phyloP scores from a whole-genome alignment of 2,797 vertebrate genomes.

The Cryptoprocta ferox region DNA sequence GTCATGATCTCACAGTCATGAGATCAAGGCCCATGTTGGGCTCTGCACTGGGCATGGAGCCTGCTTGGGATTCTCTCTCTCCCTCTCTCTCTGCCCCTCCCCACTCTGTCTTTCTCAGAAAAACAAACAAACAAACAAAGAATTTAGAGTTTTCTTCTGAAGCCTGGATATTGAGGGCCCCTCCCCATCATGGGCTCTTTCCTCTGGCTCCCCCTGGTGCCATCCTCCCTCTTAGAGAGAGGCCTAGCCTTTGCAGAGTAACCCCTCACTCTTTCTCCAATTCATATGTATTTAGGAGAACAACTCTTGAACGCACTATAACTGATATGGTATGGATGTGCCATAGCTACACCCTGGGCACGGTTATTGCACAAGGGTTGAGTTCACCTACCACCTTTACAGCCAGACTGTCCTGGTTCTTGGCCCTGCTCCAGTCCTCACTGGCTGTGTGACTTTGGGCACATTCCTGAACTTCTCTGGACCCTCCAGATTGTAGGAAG shows the following conservation, averaged over 20 bases:
- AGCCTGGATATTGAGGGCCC: accelerated
- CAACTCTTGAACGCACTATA: not conserved
- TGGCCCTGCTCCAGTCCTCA: not conserved
- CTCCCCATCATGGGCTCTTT: not conserved
- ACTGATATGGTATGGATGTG: too few species aligned
- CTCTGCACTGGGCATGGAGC: too few species aligned
- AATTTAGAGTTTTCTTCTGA: too few species aligned
- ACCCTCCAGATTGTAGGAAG: not conserved
- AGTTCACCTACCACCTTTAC: not conserved
- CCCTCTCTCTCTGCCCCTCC: too few species aligned
- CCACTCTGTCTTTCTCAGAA: too few species aligned
- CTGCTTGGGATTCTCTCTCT: too few species aligned
- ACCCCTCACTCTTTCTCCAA: not conserved
- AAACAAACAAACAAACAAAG: too few species aligned
- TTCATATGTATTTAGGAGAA: not conserved
- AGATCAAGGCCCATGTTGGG: too few species aligned
- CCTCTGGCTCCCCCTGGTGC: not conserved
- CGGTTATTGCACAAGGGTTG: not conserved
- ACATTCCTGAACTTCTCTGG: not conserved
- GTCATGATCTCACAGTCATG: too few species aligned
- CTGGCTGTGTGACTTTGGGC: not conserved
- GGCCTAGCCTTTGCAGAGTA: not conserved
- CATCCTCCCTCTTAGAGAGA: not conserved
- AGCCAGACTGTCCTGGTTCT: not conserved
- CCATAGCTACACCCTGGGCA: not conserved